Conservation (phyloP, 2,888 invertebrate genomes). For the Folsomia candida region DNA sequence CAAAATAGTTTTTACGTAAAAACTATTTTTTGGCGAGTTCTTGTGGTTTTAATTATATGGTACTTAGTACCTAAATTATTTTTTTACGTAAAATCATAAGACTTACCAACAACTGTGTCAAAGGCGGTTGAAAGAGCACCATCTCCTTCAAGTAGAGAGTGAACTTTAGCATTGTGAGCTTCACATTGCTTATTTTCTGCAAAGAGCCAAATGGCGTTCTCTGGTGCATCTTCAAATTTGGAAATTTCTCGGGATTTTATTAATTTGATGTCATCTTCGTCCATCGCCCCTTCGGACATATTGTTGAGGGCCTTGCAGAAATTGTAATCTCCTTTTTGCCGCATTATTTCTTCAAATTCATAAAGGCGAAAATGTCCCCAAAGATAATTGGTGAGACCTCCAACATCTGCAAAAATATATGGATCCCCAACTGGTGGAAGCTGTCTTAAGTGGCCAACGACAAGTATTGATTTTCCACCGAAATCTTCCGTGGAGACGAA, state of each 20-base stretch:
- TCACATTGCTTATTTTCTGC: constrained; percentile 27
- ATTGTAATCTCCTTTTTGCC: constrained; percentile 32
- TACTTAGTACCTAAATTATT: too few relatives aligned
- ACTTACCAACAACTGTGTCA: constrained; percentile 13
- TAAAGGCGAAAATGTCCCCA: constrained; percentile 26
- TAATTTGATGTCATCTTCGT: constrained; percentile 14
- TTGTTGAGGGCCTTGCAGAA: constrained; percentile 37
- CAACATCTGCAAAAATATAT: not conserved
- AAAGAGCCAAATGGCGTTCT: constrained; percentile 25
- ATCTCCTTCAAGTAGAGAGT: not conserved
- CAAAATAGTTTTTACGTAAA: too few relatives aligned
- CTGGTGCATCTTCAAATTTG: constrained; percentile 22
- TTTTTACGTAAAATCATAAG: not conserved
- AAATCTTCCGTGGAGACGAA: constrained; percentile 2
- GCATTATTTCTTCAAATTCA: constrained; percentile 36
- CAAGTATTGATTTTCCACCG: constrained; percentile 21
- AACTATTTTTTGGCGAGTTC: too few relatives aligned
- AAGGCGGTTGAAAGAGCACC: not conserved
- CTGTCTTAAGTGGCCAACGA: constrained; percentile 34
- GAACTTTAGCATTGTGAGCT: constrained; percentile 23
- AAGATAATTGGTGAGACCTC: constrained; percentile 2
- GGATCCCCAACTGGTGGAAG: constrained; percentile 31
- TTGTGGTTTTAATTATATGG: too few relatives aligned
- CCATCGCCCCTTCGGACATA: constrained; percentile 30
- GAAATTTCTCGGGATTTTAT: constrained; percentile 21